Conservation (phyloP, 1,140 invertebrate species). For the Drosophila micromelanica region DNA sequence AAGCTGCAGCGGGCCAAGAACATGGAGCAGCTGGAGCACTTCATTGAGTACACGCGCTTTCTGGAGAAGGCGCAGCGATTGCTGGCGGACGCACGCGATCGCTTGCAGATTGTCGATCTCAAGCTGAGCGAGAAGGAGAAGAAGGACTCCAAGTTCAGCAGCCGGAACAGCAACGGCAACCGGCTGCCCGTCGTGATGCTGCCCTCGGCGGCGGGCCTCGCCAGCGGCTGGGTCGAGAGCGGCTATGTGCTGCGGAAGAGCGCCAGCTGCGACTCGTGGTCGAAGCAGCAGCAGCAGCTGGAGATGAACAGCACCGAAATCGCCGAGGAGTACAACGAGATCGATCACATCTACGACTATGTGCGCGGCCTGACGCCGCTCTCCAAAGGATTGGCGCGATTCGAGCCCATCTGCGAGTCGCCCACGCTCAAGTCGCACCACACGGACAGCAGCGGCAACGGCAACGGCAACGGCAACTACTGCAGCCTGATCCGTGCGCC, state of each 20-base stretch:
- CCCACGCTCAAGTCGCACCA: constrained; percentile 84
- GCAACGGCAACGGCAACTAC: constrained; percentile 81
- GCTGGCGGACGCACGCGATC: constrained; percentile 92
- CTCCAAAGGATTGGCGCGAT: constrained; percentile 90
- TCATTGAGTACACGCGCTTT: constrained; percentile 92
- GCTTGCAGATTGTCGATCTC: constrained; percentile 91
- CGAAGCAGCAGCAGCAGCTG: constrained; percentile 78
- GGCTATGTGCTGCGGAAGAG: constrained; percentile 89
- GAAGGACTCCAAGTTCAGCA: constrained; percentile 83
- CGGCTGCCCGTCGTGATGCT: constrained; percentile 82
- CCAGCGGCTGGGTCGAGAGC: constrained; percentile 73
- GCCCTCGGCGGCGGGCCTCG: constrained; percentile 84
- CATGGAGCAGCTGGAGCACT: constrained; percentile 91
- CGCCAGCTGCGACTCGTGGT: constrained; percentile 88
- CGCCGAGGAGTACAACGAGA: constrained; percentile 96
- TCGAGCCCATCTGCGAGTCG: constrained; percentile 84
- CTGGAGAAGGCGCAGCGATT: constrained; percentile 92
- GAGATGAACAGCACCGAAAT: constrained; percentile 84
- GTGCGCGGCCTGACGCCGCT: constrained; percentile 95
- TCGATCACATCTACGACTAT: constrained; percentile 98
- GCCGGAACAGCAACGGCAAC: constrained; percentile 64
- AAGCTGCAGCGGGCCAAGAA: constrained; percentile 94
- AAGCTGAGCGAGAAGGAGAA: constrained; percentile 88
- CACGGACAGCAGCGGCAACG: constrained; percentile 80
- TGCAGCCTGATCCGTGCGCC: constrained; percentile 78